Conservation (phyloP, 2,888 invertebrate species). For the Linyphia triangularis region DNA sequence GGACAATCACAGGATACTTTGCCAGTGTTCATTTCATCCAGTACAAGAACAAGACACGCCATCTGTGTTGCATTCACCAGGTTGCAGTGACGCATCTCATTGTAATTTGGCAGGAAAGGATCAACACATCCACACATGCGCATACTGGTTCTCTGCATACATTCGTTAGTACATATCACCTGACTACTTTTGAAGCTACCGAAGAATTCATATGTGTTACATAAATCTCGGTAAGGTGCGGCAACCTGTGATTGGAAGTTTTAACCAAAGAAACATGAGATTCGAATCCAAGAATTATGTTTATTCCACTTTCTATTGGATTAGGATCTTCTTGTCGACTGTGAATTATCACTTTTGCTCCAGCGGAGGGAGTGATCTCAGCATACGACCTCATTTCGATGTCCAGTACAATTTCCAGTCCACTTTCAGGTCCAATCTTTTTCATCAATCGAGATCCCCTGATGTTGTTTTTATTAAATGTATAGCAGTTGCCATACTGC, state of each 20-base stretch:
- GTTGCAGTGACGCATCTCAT: not conserved
- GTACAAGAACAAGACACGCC: not conserved
- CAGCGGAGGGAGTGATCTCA: conserved; percentile 70
- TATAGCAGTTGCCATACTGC: no score
- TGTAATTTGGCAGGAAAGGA: conserved; percentile 1
- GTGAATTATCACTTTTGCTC: conserved; percentile 75
- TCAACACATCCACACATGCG: conserved; percentile 4
- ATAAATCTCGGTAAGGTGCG: conserved; percentile 75
- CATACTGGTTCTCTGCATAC: conserved; percentile 5
- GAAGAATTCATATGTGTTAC: conserved; percentile 47
- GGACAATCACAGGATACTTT: conserved; percentile 2
- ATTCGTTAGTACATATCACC: not conserved
- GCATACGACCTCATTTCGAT: conserved; percentile 67
- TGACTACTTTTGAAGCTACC: not conserved
- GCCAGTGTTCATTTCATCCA: not conserved
- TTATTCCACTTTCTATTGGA: conserved; percentile 20
- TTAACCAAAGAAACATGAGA: conserved; percentile 7
- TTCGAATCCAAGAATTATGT: conserved; percentile 40
- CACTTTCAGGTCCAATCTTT: not conserved
- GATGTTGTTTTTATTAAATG: no score
- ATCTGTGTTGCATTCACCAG: conserved; percentile 15
- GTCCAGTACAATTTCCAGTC: conserved; percentile 74
- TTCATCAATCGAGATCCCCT: not conserved
- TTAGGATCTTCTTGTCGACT: conserved; percentile 66
- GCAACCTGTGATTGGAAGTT: conserved; percentile 45